A percentile compares a stretch with the other conserved stretches of the same genome.
Evolutionary conservation across 2,888 invertebrate genomes (phyloP).

Genomic region (Dilophus febrilis): DNA sequence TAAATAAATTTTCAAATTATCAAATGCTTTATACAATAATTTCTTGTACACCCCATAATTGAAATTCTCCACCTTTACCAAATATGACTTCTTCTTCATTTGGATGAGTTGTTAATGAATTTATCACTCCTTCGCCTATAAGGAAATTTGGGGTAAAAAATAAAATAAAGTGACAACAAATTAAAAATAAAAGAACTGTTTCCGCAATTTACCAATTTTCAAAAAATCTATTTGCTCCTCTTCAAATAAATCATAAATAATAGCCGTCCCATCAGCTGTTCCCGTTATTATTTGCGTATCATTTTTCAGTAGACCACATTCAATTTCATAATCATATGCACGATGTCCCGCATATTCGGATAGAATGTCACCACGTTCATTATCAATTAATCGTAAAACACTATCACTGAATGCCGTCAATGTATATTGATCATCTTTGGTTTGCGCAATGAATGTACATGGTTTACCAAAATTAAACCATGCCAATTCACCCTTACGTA

Average conservation of each 20-base stretch:
- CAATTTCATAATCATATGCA: conserved; percentile 68
- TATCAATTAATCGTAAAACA: conserved; percentile 72
- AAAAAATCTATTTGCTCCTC: conserved; percentile 36
- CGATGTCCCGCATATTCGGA: conserved; percentile 70
- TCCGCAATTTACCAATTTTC: conserved; percentile 24
- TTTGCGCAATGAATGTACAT: conserved; percentile 67
- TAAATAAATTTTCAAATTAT: too few species aligned
- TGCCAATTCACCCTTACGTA: conserved; percentile 67
- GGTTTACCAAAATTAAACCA: conserved; percentile 74
- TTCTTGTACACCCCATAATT: too few species aligned
- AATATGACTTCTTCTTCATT: conserved; percentile 14
- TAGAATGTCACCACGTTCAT: conserved; percentile 60
- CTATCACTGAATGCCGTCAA: conserved; percentile 73
- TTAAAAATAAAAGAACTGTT: conserved; percentile 29
- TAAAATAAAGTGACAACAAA: conserved; percentile 25
- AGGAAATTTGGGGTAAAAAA: background rate
- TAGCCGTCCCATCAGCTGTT: conserved; percentile 55
- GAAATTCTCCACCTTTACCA: too few species aligned
- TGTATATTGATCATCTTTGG: conserved; percentile 85
- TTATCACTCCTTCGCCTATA: conserved; percentile 43
- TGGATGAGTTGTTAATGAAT: conserved; percentile 72
- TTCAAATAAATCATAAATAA: conserved; percentile 71
- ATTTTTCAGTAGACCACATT: conserved; percentile 66
- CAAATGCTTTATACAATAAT: too few species aligned
- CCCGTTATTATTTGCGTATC: conserved; percentile 82